These are phyloP conservation scores for Protobothrops mucrosquamatus DNA, from an alignment of 2,113 vertebrate genomes.

Conservation along the genomic window DNA sequence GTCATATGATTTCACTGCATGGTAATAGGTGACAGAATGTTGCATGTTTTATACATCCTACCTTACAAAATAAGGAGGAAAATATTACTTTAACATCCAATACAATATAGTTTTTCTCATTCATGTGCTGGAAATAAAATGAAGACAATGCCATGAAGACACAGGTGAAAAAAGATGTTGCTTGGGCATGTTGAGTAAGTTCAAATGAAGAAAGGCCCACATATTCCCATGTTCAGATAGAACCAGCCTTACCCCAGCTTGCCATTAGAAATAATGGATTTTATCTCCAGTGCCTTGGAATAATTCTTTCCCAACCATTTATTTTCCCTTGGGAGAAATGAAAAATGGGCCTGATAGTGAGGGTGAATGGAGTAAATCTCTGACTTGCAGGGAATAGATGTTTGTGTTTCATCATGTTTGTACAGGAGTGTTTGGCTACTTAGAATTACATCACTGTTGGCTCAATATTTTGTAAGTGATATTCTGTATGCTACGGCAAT, in stretches of 20 bases:
- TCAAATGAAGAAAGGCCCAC: neutral
- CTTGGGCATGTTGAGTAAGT: neutral
- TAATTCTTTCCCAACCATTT: neutral
- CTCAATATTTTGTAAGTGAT: conserved; percentile 29
- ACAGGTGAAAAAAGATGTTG: neutral
- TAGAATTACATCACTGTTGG: conserved; percentile 36
- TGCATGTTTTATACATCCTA: neutral
- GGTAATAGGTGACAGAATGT: neutral
- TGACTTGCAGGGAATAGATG: neutral
- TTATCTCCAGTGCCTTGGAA: neutral
- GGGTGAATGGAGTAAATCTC: neutral
- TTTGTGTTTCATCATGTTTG: conserved; percentile 3
- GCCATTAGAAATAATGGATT: conserved; percentile 9
- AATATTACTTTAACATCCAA: neutral
- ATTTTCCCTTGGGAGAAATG: neutral
- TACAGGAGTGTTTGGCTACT: neutral
- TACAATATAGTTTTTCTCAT: neutral
- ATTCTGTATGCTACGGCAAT: neutral
- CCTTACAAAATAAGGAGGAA: neutral
- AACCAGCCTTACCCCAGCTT: neutral
- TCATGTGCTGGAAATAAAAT: neutral
- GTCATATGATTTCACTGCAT: neutral
- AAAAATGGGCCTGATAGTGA: neutral
- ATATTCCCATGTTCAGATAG: conserved; percentile 26
- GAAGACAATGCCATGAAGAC: neutral